Percentiles rank a stretch among this genome's conserved stretches.
phyloP scores from a whole-genome alignment of 2,113 vertebrate genomes.

The Myrmecobius fasciatus region DNA sequence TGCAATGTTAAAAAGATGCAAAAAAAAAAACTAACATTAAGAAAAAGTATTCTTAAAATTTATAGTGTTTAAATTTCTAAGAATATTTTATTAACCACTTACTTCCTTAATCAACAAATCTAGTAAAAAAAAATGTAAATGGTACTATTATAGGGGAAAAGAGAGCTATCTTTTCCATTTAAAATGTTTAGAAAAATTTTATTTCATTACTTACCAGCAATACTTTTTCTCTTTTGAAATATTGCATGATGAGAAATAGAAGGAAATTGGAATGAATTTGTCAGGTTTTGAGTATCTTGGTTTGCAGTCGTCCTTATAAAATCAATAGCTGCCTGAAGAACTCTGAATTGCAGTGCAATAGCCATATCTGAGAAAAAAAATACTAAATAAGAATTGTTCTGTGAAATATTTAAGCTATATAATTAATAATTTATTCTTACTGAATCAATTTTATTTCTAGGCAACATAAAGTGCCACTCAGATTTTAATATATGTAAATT shows the following conservation, averaged over 20 bases:
- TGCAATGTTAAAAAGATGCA: neutral
- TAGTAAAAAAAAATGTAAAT: conserved; percentile 41
- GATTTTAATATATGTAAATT: conserved; percentile 11
- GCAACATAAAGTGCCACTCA: neutral
- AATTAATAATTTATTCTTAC: conserved; percentile 9
- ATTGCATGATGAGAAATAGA: conserved; percentile 84
- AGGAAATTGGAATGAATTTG: conserved; percentile 78
- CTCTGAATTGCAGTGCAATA: conserved; percentile 91
- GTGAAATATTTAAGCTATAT: conserved; percentile 40
- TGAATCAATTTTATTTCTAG: conserved; percentile 15
- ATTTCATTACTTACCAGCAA: conserved; percentile 87
- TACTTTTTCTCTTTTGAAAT: conserved; percentile 93
- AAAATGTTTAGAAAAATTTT: neutral
- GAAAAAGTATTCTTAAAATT: neutral
- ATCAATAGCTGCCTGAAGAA: conserved; percentile 95
- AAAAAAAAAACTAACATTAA: neutral
- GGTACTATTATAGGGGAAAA: neutral
- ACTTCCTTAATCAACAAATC: conserved; percentile 24
- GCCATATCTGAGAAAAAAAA: conserved; percentile 90
- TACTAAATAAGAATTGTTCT: neutral
- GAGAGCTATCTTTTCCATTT: neutral
- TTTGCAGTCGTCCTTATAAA: conserved; percentile 95
- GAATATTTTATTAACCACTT: neutral
- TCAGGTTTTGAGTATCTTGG: conserved; percentile 88
- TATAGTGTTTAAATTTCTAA: neutral